Evolutionary conservation across 1,140 invertebrate species (phyloP).

Genomic region (Papilio helenus): DNA sequence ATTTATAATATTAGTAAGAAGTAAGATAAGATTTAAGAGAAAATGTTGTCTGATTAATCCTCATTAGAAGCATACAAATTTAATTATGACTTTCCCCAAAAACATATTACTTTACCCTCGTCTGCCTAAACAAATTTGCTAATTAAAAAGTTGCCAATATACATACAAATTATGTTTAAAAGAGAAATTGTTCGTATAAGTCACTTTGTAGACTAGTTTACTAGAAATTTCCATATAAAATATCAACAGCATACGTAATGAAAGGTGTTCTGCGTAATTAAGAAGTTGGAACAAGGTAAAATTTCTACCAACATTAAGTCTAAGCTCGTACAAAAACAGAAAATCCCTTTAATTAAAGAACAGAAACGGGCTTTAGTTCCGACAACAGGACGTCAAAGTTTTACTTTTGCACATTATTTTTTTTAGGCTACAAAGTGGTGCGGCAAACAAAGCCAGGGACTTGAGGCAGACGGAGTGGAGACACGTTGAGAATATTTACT

Average conservation of each 20-base stretch:
- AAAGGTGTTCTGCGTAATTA: conserved; percentile 21
- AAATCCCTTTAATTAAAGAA: conserved; percentile 40
- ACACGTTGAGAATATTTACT: conserved; percentile 34
- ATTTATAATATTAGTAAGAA: too few species aligned
- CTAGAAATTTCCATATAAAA: background rate
- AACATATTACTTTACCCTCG: conserved; percentile 18
- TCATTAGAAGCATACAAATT: conserved; percentile 1
- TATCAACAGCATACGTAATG: conserved; percentile 14
- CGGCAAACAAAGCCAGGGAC: conserved; percentile 31
- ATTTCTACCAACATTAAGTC: conserved; percentile 28
- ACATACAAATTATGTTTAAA: conserved; percentile 15
- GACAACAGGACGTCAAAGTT: conserved; percentile 39
- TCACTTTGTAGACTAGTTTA: background rate
- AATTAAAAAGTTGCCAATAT: conserved; percentile 11
- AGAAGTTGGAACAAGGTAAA: conserved; percentile 34
- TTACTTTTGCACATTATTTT: conserved; percentile 32
- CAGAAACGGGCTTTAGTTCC: conserved; percentile 37
- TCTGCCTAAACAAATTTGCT: conserved; percentile 5
- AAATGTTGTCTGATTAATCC: background rate
- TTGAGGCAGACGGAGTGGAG: background rate
- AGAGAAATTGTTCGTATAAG: background rate
- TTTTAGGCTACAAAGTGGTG: conserved; percentile 34
- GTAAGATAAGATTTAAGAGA: too few species aligned
- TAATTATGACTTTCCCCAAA: background rate
- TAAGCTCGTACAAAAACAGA: conserved; percentile 55